These are phyloP conservation scores for Xenopus laevis DNA, from an alignment of 2,113 vertebrate genomes.

Conservation along the genomic window DNA sequence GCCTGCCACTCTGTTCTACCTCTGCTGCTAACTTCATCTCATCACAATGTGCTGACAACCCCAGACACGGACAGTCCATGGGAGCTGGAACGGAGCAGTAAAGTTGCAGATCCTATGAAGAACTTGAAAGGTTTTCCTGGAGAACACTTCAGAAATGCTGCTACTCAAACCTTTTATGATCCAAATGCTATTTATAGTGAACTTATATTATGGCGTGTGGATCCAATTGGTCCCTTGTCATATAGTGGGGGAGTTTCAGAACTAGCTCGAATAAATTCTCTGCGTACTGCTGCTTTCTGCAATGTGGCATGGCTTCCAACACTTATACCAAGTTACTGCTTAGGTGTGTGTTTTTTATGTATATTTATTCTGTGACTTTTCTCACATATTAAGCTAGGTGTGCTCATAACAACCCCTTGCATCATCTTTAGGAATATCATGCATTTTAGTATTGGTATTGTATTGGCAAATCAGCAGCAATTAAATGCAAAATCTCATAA, in stretches of 20 bases:
- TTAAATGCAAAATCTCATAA: no score
- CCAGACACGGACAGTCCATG: slow-evolving; percentile 74
- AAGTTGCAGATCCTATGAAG: slow-evolving; percentile 57
- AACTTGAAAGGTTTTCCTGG: slow-evolving; percentile 64
- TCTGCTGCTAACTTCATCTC: slow-evolving; percentile 88
- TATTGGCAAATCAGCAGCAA: no score
- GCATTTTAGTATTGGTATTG: no score
- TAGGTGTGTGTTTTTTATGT: slow-evolving; percentile 71
- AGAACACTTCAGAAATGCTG: slow-evolving; percentile 86
- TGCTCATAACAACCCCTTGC: no score
- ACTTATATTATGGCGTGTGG: slow-evolving; percentile 95
- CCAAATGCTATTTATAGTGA: slow-evolving; percentile 97
- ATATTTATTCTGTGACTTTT: not conserved
- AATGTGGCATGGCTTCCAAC: slow-evolving; percentile 97
- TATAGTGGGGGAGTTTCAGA: slow-evolving; percentile 96
- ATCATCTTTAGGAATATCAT: no score
- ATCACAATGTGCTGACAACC: slow-evolving; percentile 90
- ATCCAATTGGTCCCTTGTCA: slow-evolving; percentile 94
- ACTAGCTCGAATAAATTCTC: slow-evolving; percentile 93
- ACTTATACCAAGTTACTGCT: slow-evolving; percentile 92
- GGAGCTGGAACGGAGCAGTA: slow-evolving; percentile 68
- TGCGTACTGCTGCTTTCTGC: slow-evolving; percentile 94
- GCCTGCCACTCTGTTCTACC: slow-evolving; percentile 96
- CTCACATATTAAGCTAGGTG: no score
- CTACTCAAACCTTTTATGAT: slow-evolving; percentile 92